A percentile compares a stretch with the other conserved stretches of the same genome.
Evolutionary conservation across 2,888 invertebrate species (phyloP).

Genomic region (Polyommatus icarus): DNA sequence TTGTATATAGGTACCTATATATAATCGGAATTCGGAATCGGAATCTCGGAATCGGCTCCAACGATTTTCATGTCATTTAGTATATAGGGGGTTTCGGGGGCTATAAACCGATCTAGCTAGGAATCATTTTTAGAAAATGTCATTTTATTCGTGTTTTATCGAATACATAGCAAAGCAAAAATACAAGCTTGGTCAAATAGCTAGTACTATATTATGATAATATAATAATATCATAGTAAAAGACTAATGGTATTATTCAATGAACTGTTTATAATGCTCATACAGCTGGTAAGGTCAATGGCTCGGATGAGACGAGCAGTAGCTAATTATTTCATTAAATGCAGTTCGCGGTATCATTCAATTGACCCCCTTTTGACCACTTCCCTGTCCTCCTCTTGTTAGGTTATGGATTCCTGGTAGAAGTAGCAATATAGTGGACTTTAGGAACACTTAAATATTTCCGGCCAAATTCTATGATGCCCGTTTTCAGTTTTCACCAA

Average conservation of each 20-base stretch:
- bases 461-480: neutral
- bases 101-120: too few relatives aligned
- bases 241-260: neutral
- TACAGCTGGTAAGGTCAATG: constrained; percentile 9
- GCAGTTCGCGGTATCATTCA: constrained; percentile 24
- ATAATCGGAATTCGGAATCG: too few relatives aligned
- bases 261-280: neutral
- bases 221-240: too few relatives aligned
- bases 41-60: too few relatives aligned
- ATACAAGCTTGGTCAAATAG: too few relatives aligned
- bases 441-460: neutral
- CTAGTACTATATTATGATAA: too few relatives aligned
- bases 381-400: constrained; percentile 20
- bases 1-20: too few relatives aligned
- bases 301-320: neutral
- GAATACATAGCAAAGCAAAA: too few relatives aligned
- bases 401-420: neutral
- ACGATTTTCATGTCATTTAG: too few relatives aligned
- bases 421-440: neutral
- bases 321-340: constrained; percentile 25
- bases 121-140: too few relatives aligned
- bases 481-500: neutral
- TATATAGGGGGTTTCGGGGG: too few relatives aligned
- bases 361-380: constrained; percentile 9
- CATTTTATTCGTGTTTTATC: too few relatives aligned